phyloP scores from a whole-genome alignment of 2,113 vertebrate species.

The Galemys pyrenaicus region DNA sequence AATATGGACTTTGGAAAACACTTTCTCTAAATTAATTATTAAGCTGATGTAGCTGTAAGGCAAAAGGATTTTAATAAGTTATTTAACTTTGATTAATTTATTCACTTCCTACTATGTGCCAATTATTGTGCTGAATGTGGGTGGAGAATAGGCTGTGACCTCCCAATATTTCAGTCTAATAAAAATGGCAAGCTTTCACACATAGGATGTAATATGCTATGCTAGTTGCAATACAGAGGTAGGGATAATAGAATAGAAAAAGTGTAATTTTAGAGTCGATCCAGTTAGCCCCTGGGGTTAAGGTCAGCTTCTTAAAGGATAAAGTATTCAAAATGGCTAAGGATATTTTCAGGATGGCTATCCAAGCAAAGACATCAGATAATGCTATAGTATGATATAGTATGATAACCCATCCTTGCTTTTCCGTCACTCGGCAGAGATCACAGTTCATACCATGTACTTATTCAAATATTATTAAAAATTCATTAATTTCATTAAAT shows the following conservation, averaged over 20 bases:
- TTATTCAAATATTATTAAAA: neutral
- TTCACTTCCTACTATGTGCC: neutral
- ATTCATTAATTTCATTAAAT: conserved; percentile 35
- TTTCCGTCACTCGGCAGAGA: neutral
- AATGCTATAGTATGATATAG: neutral
- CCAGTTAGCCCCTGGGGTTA: neutral
- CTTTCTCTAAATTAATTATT: neutral
- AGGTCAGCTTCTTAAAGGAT: neutral
- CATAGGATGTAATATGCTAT: neutral
- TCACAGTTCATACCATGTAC: neutral
- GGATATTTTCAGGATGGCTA: neutral
- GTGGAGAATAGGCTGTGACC: neutral
- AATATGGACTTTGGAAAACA: conserved; percentile 14
- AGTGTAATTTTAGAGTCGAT: neutral
- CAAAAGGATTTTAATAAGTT: neutral
- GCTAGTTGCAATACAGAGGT: neutral
- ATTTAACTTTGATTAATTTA: neutral
- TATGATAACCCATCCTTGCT: neutral
- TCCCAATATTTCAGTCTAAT: neutral
- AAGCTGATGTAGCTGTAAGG: neutral
- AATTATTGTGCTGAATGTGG: neutral
- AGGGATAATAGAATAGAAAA: neutral
- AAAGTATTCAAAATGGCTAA: neutral
- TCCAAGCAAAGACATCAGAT: neutral
- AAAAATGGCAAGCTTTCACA: neutral